Evolutionary conservation across 2,888 invertebrate species (phyloP).

Genomic region (Himalopsyche kuldschensis): DNA sequence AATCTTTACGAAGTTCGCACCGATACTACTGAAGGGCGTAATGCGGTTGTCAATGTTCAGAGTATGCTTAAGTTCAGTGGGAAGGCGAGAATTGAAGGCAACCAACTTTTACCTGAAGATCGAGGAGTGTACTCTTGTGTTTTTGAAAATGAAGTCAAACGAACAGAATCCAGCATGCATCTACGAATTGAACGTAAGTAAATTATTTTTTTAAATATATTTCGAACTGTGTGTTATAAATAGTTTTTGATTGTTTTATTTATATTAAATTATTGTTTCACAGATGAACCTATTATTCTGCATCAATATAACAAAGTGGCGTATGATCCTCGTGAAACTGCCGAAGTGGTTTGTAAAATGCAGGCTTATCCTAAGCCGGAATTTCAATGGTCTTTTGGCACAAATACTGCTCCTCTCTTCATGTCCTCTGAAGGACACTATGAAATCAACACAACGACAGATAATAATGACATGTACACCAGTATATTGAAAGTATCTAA

Average conservation of each 20-base stretch:
- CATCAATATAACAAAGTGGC: slow-evolving; percentile 88
- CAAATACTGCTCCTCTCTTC: slow-evolving; percentile 72
- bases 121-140: slow-evolving; percentile 85
- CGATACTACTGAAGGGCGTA: slow-evolving; percentile 74
- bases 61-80: slow-evolving; percentile 81
- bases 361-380: slow-evolving; percentile 91
- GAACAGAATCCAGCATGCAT: slow-evolving; percentile 86
- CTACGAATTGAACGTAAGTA: slow-evolving; percentile 85
- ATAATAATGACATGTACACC: slow-evolving; percentile 84
- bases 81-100: slow-evolving; percentile 72
- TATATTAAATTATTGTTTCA: slow-evolving; percentile 35
- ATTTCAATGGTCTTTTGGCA: slow-evolving; percentile 87
- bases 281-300: slow-evolving; percentile 83
- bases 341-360: slow-evolving; percentile 84
- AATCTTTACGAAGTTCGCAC: slow-evolving; percentile 82
- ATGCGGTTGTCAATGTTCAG: slow-evolving; percentile 80
- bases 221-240: not conserved
- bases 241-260: not conserved
- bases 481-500: slow-evolving; percentile 74
- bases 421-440: slow-evolving; percentile 85
- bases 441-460: slow-evolving; percentile 77
- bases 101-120: slow-evolving; percentile 80
- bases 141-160: slow-evolving; percentile 87
- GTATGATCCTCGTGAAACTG: slow-evolving; percentile 80
- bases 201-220: not conserved